A percentile compares a stretch with the other conserved stretches of the same genome.
Evolutionary conservation across 37 sponge, comb jelly and placozoan species (phyloP).

Genomic region (Spongia lamella): DNA sequence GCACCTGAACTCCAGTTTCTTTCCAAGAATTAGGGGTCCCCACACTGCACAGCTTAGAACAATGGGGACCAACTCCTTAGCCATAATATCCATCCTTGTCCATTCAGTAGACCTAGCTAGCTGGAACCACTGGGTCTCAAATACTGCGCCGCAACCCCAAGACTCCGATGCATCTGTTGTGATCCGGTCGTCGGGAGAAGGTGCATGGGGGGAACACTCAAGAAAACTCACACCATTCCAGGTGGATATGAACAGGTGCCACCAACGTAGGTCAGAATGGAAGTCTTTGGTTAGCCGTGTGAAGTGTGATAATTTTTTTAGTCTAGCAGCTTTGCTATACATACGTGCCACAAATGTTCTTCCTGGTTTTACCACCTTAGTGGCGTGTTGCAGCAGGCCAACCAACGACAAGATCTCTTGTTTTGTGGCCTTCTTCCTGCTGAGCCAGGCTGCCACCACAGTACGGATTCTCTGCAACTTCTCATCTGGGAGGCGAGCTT

Average conservation of each 20-base stretch:
- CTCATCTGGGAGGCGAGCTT: conserved; percentile 43
- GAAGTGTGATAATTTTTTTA: conserved; percentile 23
- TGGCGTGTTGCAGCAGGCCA: conserved; percentile 31
- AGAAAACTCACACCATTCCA: conserved; percentile 46
- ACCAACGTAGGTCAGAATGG: conserved; percentile 65
- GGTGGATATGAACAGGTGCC: conserved; percentile 23
- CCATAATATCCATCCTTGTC: not conserved
- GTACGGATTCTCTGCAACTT: conserved; percentile 17
- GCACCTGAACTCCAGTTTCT: not conserved
- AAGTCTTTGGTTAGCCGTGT: conserved; percentile 44
- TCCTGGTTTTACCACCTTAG: conserved; percentile 34
- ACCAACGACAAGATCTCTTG: conserved; percentile 31
- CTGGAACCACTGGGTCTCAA: conserved; percentile 29
- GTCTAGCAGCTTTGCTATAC: not conserved
- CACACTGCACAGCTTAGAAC: conserved; percentile 30
- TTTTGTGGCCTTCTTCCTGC: conserved; percentile 2
- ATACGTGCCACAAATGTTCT: conserved; percentile 23
- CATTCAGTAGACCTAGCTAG: conserved; percentile 1
- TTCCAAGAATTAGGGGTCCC: not conserved
- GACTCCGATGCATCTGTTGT: conserved; percentile 54
- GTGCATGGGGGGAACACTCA: no score
- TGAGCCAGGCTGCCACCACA: conserved; percentile 2
- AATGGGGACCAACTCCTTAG: conserved; percentile 58
- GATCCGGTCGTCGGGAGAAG: not conserved
- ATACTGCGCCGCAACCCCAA: conserved; percentile 64